Base-by-base conservation (phyloP, 1,140 invertebrate species). In the Scaptomyza pallida region DNA sequence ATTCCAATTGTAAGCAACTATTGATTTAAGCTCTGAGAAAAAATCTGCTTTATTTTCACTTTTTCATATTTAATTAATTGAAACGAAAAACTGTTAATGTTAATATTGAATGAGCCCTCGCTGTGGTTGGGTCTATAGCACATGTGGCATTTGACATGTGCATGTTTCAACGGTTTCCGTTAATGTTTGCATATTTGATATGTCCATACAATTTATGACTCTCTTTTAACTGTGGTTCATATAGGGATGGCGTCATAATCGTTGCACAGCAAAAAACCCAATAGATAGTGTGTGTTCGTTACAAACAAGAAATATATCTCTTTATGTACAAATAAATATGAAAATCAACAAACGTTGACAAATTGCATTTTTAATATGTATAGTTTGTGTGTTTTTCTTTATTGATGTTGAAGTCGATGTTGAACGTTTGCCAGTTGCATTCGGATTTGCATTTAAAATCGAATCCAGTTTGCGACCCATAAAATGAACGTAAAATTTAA, bases 291-390 rank as follows among this genome's bases (percentile, higher is more conserved):
- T 15, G 15, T 6, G 12, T 13, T 30, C 3, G 17, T 17, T 6
- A 15, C 40, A 13, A 10, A n/a, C 40, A 8, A 16, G 5, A 51
- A 17, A 47, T 21, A 5, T 21, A n/a, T n/a, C n/a, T n/a, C n/a
- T n/a, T n/a, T n/a, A n/a, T n/a, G n/a, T n/a, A n/a, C n/a, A n/a
- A n/a, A n/a, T 23, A 51, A 5, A 35, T 15, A 9, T 26, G 23
- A 15, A 17, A 17, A 30, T 45, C 10, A 33, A 60, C 15, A n/a
- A 55, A 23, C 33, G 59, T 64, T 75, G 70, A 78, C 76, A 79
- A 78, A 79, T 78, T 78, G 76, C 59, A 79, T 51, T 64, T 70
- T 43, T 41, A 21, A 41, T 54, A 40, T 17, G n/a, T n/a, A n/a
- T n/a, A n/a, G n/a, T n/a, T 44, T 26, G 5, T 26, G 23, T 26